Evolutionary conservation across 2,888 invertebrate species (phyloP).

Genomic region (Gisinianus flammeolus): DNA sequence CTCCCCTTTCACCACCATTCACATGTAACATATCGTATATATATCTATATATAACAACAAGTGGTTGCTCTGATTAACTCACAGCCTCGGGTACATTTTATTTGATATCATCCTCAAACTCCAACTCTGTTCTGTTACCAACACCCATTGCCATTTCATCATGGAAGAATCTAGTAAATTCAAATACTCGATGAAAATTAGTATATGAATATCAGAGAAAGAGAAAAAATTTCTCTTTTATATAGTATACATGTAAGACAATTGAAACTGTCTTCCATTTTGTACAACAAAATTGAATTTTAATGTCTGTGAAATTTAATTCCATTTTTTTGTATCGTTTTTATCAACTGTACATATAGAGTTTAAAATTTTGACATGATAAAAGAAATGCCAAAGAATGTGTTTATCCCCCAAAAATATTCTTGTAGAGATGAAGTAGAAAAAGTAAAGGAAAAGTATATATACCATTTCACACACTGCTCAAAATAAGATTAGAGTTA

Average conservation of each 20-base stretch:
- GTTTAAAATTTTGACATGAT: too few species aligned
- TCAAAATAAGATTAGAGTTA: neutral
- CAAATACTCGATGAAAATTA: too few species aligned
- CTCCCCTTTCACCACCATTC: neutral
- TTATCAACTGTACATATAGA: too few species aligned
- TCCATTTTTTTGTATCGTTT: too few species aligned
- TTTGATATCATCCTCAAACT: neutral
- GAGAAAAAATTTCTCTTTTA: too few species aligned
- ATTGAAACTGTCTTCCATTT: too few species aligned
- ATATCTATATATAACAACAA: constrained; percentile 8
- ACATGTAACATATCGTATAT: neutral
- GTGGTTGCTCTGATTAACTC: constrained; percentile 28
- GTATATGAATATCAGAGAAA: too few species aligned
- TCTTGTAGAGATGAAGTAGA: neutral
- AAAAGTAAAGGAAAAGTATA: neutral
- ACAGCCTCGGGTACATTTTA: neutral
- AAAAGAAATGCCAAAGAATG: neutral
- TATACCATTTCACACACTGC: neutral
- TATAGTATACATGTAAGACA: too few species aligned
- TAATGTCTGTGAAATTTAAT: too few species aligned
- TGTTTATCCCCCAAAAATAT: neutral
- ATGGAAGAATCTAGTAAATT: too few species aligned
- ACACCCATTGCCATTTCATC: too few species aligned
- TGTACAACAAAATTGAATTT: too few species aligned
- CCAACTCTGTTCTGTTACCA: neutral